These are phyloP conservation scores for Lasioglossum vierecki DNA, from an alignment of 2,888 invertebrate species.

Conservation along the genomic window DNA sequence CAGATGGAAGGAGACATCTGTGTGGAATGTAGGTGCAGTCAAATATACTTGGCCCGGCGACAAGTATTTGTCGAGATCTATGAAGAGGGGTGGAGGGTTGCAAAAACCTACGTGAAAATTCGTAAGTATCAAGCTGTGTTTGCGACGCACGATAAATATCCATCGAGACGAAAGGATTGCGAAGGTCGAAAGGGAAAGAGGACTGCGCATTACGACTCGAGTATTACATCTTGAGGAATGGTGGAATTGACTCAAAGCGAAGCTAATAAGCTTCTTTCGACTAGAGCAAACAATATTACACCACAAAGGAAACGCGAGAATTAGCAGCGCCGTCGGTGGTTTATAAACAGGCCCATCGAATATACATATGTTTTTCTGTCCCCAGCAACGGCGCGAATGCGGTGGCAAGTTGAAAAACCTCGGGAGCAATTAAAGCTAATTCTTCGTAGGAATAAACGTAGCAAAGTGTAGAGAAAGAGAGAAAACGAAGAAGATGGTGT, in stretches of 20 bases:
- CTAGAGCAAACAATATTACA: neutral
- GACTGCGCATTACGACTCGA: neutral
- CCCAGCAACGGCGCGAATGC: neutral
- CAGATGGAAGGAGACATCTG: neutral
- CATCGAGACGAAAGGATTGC: neutral
- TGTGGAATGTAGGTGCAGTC: neutral
- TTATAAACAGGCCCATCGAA: neutral
- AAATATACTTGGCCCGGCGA: neutral
- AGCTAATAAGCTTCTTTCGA: neutral
- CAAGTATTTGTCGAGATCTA: neutral
- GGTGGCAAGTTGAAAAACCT: neutral
- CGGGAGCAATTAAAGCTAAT: conserved; percentile 37
- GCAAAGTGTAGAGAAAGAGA: neutral
- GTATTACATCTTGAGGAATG: neutral
- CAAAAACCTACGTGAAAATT: neutral
- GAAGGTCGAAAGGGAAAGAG: neutral
- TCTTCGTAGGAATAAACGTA: conserved; percentile 8
- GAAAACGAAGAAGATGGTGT: neutral
- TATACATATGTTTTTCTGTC: neutral
- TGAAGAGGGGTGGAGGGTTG: neutral
- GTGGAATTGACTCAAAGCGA: neutral
- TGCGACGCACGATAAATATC: neutral
- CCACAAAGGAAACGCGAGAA: conserved; percentile 5
- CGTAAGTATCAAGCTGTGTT: neutral
- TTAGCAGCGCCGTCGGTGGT: neutral